Evolutionary conservation across 1,140 invertebrate genomes (phyloP).

Genomic region (Sinonovacula constricta): DNA sequence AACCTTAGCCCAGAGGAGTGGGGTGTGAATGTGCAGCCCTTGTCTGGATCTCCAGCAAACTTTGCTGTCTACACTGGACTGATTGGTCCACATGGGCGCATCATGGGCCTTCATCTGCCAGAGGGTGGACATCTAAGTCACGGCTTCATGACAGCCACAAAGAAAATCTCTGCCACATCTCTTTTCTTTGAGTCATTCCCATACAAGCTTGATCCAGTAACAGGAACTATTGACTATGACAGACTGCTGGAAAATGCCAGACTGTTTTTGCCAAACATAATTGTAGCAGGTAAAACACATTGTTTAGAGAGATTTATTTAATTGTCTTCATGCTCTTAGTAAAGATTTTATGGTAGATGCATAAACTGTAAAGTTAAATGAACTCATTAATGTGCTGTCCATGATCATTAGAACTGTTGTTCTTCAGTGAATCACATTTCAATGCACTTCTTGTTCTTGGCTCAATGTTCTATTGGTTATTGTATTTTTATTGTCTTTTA

Average conservation of each 20-base stretch:
- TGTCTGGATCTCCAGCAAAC: conserved; percentile 98
- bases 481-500: too few species aligned
- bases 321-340: too few species aligned
- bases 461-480: too few species aligned
- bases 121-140: conserved; percentile 97
- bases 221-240: conserved; percentile 97
- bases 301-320: too few species aligned
- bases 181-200: conserved; percentile 99
- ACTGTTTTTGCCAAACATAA: conserved; percentile 94
- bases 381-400: too few species aligned
- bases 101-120: conserved; percentile 97
- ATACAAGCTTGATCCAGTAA: conserved; percentile 92
- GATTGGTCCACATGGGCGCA: conserved; percentile 93
- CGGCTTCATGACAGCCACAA: conserved; percentile 93
- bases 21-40: conserved; percentile 99
- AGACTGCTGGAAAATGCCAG: conserved; percentile 88
- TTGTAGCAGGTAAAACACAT: conserved; percentile 93
- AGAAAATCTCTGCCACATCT: conserved; percentile 98
- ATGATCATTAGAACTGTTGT: too few species aligned
- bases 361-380: too few species aligned
- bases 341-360: too few species aligned
- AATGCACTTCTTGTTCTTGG: too few species aligned
- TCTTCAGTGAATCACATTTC: too few species aligned
- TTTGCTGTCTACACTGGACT: conserved; percentile 89
- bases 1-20: conserved; percentile 90